Evolutionary conservation across 1,140 invertebrate species (phyloP).

Genomic region (Aphis gossypii): DNA sequence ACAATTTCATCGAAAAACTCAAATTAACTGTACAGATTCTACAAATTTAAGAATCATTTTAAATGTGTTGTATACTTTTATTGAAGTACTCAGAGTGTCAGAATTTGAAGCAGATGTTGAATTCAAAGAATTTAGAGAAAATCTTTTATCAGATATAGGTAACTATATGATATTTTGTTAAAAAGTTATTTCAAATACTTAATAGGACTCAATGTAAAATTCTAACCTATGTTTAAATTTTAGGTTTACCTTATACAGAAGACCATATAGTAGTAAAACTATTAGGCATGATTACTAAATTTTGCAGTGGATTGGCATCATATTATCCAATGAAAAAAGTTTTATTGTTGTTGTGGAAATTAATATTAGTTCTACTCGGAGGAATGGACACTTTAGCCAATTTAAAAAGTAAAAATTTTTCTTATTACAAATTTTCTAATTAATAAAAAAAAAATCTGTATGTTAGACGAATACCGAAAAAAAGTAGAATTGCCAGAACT

Average conservation of each 20-base stretch:
- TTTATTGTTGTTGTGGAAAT: conserved; percentile 94
- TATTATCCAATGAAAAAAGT: conserved; percentile 99
- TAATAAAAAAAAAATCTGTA: conserved; percentile 55
- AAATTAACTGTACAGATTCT: conserved; percentile 90
- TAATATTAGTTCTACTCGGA: conserved; percentile 87
- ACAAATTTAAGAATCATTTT: conserved; percentile 89
- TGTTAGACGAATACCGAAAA: conserved; percentile 70
- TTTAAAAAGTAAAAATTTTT: conserved; percentile 68
- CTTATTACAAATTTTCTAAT: background rate
- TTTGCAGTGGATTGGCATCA: conserved; percentile 91
- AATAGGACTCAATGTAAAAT: background rate
- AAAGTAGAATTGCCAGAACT: conserved; percentile 76
- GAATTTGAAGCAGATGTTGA: conserved; percentile 71
- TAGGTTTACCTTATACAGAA: conserved; percentile 50
- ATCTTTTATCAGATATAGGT: conserved; percentile 81
- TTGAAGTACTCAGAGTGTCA: conserved; percentile 80
- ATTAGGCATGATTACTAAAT: conserved; percentile 89
- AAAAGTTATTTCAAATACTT: background rate
- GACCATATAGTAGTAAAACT: conserved; percentile 75
- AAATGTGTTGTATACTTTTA: conserved; percentile 92
- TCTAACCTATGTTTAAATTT: background rate
- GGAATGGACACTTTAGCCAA: conserved; percentile 83
- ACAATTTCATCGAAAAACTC: conserved; percentile 82
- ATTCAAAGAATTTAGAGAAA: conserved; percentile 75
- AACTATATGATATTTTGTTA: background rate